These are phyloP conservation scores for Mugil cephalus DNA, from an alignment of 2,113 vertebrate species.

Conservation along the genomic window DNA sequence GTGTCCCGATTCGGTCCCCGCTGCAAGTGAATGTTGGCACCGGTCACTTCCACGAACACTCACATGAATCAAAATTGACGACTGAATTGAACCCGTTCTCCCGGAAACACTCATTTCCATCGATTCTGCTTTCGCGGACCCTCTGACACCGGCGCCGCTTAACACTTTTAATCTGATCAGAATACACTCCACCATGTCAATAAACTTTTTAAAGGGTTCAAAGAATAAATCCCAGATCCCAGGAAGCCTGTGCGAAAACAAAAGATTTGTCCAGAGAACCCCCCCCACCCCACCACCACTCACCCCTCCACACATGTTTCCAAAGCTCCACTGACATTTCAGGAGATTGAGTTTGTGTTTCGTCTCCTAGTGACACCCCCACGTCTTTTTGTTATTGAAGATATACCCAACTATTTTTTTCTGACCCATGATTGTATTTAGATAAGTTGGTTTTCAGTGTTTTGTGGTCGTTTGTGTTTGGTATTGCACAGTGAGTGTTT, in stretches of 20 bases:
- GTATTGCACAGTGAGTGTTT: constrained; percentile 67
- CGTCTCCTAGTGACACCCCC: constrained; percentile 54
- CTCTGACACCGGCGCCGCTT: not conserved
- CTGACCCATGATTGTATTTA: constrained; percentile 65
- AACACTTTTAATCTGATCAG: constrained; percentile 54
- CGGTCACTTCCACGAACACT: constrained; percentile 9
- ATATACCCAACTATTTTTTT: constrained; percentile 50
- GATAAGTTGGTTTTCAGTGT: constrained; percentile 62
- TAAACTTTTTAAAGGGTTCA: constrained; percentile 53
- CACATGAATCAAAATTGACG: constrained; percentile 45
- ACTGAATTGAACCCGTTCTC: constrained; percentile 48
- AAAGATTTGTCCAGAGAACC: constrained; percentile 27
- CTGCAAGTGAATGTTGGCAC: constrained; percentile 14
- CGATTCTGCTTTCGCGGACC: constrained; percentile 36
- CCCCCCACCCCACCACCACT: constrained; percentile 2
- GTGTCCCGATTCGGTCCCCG: not conserved
- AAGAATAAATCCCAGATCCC: constrained; percentile 18
- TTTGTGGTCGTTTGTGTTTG: constrained; percentile 69
- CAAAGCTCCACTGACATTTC: constrained; percentile 3
- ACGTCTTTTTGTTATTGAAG: constrained; percentile 52
- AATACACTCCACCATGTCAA: constrained; percentile 30
- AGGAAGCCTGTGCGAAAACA: constrained; percentile 11
- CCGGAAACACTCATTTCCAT: constrained; percentile 31
- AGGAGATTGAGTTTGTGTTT: constrained; percentile 28
- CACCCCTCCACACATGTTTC: not conserved